Evolutionary conservation across 2,888 invertebrate genomes (phyloP), one percentile per base, ranked within the genome.

Genomic region (Nematopogon swammerdamellus): DNA sequence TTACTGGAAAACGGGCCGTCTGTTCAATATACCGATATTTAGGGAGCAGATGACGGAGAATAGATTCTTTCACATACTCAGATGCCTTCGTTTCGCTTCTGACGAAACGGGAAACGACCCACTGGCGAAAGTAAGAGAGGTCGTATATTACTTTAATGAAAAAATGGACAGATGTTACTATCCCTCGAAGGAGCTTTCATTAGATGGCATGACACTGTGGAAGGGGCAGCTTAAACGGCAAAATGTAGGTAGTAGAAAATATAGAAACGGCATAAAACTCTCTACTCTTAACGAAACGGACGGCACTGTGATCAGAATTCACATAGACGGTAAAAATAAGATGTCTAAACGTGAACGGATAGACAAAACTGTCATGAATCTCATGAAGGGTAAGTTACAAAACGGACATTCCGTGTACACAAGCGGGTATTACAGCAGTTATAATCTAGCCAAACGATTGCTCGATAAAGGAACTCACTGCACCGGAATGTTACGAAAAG

Each of bases 401-500:
- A 46, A 50, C 14, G 58, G 57, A 2, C 57, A 58, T 53, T 45
- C 54, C 18, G 43, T 59, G 25, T 58, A 54, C 46, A 57, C 58
- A 52, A 58, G 59, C 46, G 59, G 57, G 29, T 59, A 54, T 49
- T 59, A 59, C 48, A 58, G 54, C 49, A 56, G 52, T 11, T 52
- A 52, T 1, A 42, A 47, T 46, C 46, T 59, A 45, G 54, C 57
- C 25, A 29, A 56, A 18, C 49, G 53, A 19, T 50, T 59, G 58
- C 48, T 53, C 10, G 43, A 42, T n/a, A 44, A 46, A n/a, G 52
- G 51, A 44, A 55, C 53, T 16, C 52, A 62, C 50, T 58, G 56
- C 49, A 59, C 62, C 8, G 62, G 62, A 20, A 62, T 60, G 36
- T 52, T 64, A 44, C 53, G 60, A 19, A 36, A 53, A 16, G 55